phyloP scores from a whole-genome alignment of 2,797 vertebrate species.

The Hydrophis major region DNA sequence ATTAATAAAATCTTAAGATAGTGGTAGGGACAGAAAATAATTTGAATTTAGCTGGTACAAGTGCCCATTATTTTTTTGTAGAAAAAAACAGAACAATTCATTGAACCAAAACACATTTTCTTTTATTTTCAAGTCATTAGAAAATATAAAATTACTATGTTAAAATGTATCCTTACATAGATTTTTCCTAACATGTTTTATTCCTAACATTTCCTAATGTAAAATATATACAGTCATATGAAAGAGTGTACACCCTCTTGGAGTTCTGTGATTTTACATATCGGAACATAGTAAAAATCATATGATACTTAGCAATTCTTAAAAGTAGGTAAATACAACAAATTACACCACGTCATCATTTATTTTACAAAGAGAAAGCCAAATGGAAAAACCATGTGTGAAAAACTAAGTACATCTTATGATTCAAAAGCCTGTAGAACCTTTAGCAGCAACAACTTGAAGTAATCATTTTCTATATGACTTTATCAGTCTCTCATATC shows the following conservation, averaged over 20 bases:
- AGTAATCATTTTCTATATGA: neutral
- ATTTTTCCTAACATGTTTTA: neutral
- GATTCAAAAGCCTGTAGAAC: neutral
- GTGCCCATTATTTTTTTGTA: neutral
- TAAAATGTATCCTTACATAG: neutral
- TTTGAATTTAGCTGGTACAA: neutral
- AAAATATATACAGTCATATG: neutral
- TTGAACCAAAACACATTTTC: neutral
- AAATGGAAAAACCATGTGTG: neutral
- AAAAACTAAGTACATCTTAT: neutral
- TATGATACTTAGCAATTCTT: neutral
- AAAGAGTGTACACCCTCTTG: neutral
- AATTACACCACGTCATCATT: neutral
- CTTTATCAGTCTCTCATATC: neutral
- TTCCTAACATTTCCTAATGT: neutral
- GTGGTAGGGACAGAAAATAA: neutral
- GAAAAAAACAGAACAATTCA: neutral
- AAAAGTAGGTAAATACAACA: neutral
- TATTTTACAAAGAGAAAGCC: neutral
- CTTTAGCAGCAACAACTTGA: neutral
- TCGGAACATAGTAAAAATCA: neutral
- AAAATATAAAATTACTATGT: neutral
- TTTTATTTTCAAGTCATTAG: neutral
- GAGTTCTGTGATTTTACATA: neutral
- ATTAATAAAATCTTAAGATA: neutral